Base-by-base conservation (phyloP, 2,888 invertebrate species). In the Unio pictorum region DNA sequence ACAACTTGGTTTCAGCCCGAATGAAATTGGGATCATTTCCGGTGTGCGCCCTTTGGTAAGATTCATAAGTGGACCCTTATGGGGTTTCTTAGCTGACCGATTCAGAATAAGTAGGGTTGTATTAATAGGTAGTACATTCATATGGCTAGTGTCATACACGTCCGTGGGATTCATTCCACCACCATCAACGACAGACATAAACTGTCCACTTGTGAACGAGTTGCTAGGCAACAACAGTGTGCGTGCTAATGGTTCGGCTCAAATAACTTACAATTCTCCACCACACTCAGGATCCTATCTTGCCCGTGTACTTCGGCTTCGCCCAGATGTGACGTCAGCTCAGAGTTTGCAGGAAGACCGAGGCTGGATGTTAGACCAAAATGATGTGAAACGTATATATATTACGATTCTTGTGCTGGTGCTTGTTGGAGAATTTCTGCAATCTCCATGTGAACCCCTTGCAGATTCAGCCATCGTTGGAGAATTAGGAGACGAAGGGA, bases 401-500 rank as follows among this genome's bases (percentile, higher is more conserved):
- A 57, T 58, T 8, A 68, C 66, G 20, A 72, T 81, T 0, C 73
- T 81, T n/a, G 59, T 72, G 15, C 72, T 81, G 4, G 72, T 78
- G 0, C 68, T 79, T 55, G 65, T 78, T 20, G 81, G 81, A 4
- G 81, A 81, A 66, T 55, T 79, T 30, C 70, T 79, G 26, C 81
- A 81, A 58, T 75, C 81, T 2, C 81, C 81, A 8, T 69, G 70
- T 20, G 79, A 78, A 1, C 78, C 81, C 20, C 71, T 81, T 3
- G 79, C 81, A 1, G 81, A 81, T 60, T 76, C 81, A 2, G 79
- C 78, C 1, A 79, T 79, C 67, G 68, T 81, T 28, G 81, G 76
- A 60, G 71, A 75, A 18, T 65, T 81, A 1, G 81, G 81, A 6
- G 65, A 63, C 17, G 64, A 72, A 26, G 73, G 74, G 55, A 71